phyloP scores from a whole-genome alignment of 2,888 invertebrate species.

The Chaitophorus viminalis region DNA sequence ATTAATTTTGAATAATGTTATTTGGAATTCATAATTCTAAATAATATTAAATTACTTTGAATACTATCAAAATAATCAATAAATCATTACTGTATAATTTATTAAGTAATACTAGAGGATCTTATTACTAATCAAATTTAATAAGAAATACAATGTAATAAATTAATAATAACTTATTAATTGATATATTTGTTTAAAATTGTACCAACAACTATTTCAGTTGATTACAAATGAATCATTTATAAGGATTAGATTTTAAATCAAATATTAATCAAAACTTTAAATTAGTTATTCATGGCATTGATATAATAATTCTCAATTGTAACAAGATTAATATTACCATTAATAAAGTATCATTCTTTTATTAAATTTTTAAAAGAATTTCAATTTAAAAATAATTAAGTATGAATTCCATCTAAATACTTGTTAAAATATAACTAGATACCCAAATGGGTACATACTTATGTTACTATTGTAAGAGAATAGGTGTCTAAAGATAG shows the following conservation, averaged over 20 bases:
- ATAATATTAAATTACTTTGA: constrained; percentile 1
- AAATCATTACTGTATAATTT: neutral
- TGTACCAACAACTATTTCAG: neutral
- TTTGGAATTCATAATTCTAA: neutral
- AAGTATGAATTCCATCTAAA: neutral
- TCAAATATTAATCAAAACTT: neutral
- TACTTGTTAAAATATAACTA: too few species aligned
- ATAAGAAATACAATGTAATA: neutral
- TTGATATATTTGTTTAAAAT: neutral
- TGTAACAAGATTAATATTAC: neutral
- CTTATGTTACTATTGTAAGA: neutral
- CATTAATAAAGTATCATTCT: neutral
- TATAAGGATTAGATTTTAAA: neutral
- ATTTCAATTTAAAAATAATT: too few species aligned
- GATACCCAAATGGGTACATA: too few species aligned
- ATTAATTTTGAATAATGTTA: neutral
- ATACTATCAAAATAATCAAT: neutral
- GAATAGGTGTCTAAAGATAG: neutral
- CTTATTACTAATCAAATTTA: neutral
- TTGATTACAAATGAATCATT: neutral
- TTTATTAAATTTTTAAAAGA: neutral
- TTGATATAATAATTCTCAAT: neutral
- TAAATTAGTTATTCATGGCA: neutral
- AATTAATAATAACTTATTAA: neutral
- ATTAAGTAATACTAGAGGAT: neutral